Base-by-base conservation (phyloP, 2,113 vertebrate species). In the Tachysurus fulvidraco region DNA sequence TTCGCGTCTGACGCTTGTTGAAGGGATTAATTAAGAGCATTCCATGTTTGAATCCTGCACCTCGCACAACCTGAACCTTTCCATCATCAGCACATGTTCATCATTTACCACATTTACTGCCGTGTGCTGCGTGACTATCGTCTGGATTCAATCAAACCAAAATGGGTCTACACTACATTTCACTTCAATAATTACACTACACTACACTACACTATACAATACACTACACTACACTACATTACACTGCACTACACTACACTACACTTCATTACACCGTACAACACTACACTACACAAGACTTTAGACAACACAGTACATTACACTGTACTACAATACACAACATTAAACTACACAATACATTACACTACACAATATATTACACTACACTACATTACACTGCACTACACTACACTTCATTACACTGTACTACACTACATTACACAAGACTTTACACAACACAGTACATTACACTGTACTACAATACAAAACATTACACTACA, bases 21-120 rank as follows among this genome's bases (percentile, higher is more conserved):
- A 83, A 60, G n/a, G 87, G 77, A 88, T 88, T 88, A 84, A 88
- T 88, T 6, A 65, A 64, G 52, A 84, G 78, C 57, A 41, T 52
- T 84, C 36, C 50, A n/a, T 16, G 13, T 55, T 36, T 52, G 83
- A 87, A 81, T 57, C 55, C 36, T 11, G 11, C 41, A 74, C 16
- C 76, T 64, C 46, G 19, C 46, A 14, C 65, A 52, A 84, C 78
- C 81, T 41, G 52, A 85, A 77, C 46, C 28, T 46, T 71, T 62
- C 73, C 14, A 65, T 85, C 77, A 85, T 69, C 25, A 81, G 30
- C 55, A 25, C 21, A 16, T 60, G 52, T 57, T 55, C 55, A 57
- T 36, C 28, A 4, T 78, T 54, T 54, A 78, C 74, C 7, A 25
- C n/a, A 7, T 54, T 78, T 14, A 28, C 13, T 5, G 14, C 12